Base-by-base conservation (phyloP, 2,113 vertebrate species). In the Alectura lathami region DNA sequence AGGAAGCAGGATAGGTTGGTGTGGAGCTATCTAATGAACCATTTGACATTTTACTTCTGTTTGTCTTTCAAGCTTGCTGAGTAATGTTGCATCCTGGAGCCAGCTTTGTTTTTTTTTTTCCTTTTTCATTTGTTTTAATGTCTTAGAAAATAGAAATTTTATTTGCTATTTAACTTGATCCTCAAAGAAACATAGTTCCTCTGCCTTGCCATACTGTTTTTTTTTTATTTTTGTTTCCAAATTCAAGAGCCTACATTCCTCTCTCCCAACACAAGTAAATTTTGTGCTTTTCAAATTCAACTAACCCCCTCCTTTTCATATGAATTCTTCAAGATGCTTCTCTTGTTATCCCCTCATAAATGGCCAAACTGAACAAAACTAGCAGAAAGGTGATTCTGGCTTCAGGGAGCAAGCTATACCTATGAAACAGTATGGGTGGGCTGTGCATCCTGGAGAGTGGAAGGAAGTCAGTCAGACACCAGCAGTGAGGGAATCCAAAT, bases 161-260 rank as follows among this genome's bases (percentile, higher is more conserved):
- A 16, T 53, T 53, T 53, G 27, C 8, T 11, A 53, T 53, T 63
- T 81, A 80, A 87, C 15, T 67, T 76, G 9, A 13, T 47, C 45
- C 9, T 68, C 24, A 53, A 63, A 68, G 36, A 73, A 85, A n/a
- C 29, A 42, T 6, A 69, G 13, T 42, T 92, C 73, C 22, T 51
- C 9, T 85, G 14, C 5, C 45, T 14, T 69, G 18, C 8, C 5
- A 3, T 18, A 20, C 34, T 2, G 1, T 29, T 45, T 72, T 2
- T 1, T 29, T 45, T 72, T 57, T 50, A 9, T 47, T 36, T 69
- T 54, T 62, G 56, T 68, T 62, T 50, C 30, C 36, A 6, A 38
- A 62, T 63, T 63, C 60, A 32, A 38, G 36, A 62, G 3, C 16
- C 27, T 56, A 0, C 27, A 11, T 80, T 1, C 0, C 2, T 57